A percentile compares a stretch with the other conserved stretches of the same genome.
These are phyloP conservation scores for Cosmorhoe ocellata DNA, from an alignment of 2,888 invertebrate genomes.

Conservation along the genomic window DNA sequence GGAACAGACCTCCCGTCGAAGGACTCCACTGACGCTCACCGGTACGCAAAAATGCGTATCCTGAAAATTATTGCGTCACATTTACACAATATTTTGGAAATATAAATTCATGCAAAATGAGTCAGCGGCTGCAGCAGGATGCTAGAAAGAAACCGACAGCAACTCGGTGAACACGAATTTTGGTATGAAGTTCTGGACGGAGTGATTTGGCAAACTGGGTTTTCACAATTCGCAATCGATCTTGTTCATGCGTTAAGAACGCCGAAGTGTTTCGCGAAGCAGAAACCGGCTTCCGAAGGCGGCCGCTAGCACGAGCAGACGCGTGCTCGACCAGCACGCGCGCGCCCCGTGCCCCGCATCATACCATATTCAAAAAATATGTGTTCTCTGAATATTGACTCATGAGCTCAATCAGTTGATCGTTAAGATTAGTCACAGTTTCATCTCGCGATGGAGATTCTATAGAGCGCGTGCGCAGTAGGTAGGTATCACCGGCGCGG, in stretches of 20 bases:
- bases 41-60: conserved; percentile 5
- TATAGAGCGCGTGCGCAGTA: not conserved
- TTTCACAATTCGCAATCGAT: conserved; percentile 11
- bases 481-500: not conserved
- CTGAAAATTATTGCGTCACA: conserved; percentile 17
- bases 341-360: no score
- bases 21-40: not conserved
- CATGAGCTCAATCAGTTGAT: conserved; percentile 9
- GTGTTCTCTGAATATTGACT: conserved; percentile 15
- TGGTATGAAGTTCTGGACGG: not conserved
- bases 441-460: conserved; percentile 3
- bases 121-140: not conserved
- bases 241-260: conserved; percentile 10
- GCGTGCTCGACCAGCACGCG: conserved; percentile 6
- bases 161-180: not conserved
- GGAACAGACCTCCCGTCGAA: conserved; percentile 5
- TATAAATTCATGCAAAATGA: not conserved
- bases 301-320: conserved; percentile 1
- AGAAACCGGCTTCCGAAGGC: conserved; percentile 6
- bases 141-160: not conserved
- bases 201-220: conserved; percentile 2
- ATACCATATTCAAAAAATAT: not conserved
- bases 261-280: not conserved
- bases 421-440: conserved; percentile 17
- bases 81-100: conserved; percentile 10